phyloP scores from a whole-genome alignment of 2,888 invertebrate genomes.

The Leptogaster cylindrica region DNA sequence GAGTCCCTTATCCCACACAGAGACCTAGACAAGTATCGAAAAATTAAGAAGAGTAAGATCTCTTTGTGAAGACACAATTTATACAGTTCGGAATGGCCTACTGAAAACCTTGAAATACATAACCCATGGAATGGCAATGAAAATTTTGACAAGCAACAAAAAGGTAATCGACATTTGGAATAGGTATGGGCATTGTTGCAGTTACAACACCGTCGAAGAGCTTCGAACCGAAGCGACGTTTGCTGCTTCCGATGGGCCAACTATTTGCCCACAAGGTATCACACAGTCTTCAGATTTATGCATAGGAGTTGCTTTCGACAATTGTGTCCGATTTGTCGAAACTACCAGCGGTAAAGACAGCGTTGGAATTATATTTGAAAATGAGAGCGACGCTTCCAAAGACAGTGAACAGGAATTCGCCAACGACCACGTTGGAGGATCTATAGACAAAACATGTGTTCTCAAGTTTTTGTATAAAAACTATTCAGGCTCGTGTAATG shows the following conservation, averaged over 20 bases:
- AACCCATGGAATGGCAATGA: no score
- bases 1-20: no score
- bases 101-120: not conserved
- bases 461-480: no score
- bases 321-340: no score
- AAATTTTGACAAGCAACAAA: no score
- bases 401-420: no score
- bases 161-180: not conserved
- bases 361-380: constrained; percentile 53
- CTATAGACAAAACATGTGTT: no score
- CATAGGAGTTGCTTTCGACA: no score
- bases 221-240: not conserved
- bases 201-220: not conserved
- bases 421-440: no score
- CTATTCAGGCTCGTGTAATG: no score
- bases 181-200: not conserved
- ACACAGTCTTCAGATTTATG: not conserved
- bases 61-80: not conserved
- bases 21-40: not conserved
- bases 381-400: no score
- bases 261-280: not conserved
- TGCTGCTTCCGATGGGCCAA: not conserved
- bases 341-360: no score
- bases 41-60: not conserved
- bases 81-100: not conserved